Percentiles rank a stretch among this genome's conserved stretches.
phyloP scores from a whole-genome alignment of 2,797 vertebrate species.

The Lacerta bilineata region DNA sequence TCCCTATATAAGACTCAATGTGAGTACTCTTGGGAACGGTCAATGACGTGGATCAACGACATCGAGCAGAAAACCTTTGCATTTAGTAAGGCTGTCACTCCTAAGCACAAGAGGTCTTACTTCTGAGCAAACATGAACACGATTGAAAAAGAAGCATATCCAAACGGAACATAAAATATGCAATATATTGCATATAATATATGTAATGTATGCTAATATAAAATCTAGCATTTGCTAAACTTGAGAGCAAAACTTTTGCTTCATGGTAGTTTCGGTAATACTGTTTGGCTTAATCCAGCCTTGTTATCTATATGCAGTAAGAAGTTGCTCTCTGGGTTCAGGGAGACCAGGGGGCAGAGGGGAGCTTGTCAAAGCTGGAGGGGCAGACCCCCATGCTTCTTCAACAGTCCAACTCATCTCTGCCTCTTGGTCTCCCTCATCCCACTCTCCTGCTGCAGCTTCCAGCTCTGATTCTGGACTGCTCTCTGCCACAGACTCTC shows the following conservation, averaged over 20 bases:
- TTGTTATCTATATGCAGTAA: background rate
- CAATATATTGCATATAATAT: background rate
- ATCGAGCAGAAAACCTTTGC: background rate
- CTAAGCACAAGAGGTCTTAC: no score
- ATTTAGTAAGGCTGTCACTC: background rate
- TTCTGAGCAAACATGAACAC: no score
- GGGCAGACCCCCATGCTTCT: no score
- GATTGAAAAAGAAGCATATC: background rate
- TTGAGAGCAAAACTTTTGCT: background rate
- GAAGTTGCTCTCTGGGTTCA: no score
- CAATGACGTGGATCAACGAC: background rate
- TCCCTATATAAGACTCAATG: background rate
- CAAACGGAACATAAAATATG: background rate
- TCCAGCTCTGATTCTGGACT: no score
- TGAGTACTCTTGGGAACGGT: background rate
- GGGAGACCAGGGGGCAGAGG: no score
- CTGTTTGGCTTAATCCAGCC: background rate
- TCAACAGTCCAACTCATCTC: background rate
- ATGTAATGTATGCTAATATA: background rate
- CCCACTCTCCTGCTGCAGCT: background rate
- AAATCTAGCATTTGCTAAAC: background rate
- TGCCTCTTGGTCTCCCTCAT: no score
- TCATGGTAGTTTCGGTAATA: background rate
- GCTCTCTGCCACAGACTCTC: no score
- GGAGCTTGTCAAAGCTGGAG: no score